A percentile compares a stretch with the other conserved stretches of the same genome.
Conservation (phyloP, 2,113 vertebrate genomes). For the Suricata suricatta region DNA sequence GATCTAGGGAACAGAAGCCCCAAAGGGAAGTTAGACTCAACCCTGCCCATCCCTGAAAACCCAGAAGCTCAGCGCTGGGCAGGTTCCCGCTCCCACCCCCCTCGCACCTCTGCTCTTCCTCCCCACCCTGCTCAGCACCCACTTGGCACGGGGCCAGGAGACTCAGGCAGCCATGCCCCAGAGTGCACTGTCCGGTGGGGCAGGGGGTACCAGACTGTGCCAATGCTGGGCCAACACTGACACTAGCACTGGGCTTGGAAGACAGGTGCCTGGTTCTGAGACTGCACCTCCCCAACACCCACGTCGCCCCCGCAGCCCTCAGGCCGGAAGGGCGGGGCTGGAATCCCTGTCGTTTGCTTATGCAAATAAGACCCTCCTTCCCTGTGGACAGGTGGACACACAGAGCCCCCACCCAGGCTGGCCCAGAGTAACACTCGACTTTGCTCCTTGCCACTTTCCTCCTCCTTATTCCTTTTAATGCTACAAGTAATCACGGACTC, state of each 20-base stretch:
- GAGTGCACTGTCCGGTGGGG: fast-evolving
- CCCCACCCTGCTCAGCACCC: fast-evolving
- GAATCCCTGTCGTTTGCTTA: neutral
- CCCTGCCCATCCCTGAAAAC: fast-evolving
- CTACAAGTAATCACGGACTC: neutral
- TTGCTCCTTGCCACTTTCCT: neutral
- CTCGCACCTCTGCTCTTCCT: fast-evolving
- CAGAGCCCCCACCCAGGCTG: fast-evolving
- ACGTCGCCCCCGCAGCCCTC: neutral
- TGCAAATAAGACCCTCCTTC: neutral
- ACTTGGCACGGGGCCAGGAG: fast-evolving
- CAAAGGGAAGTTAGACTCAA: neutral
- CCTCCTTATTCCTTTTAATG: neutral
- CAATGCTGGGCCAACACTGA: neutral
- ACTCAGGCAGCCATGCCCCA: neutral
- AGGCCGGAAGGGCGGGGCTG: neutral
- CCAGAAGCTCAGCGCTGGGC: neutral
- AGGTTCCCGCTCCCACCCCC: fast-evolving
- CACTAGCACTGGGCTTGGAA: neutral
- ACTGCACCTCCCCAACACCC: fast-evolving
- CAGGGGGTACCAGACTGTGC: slow-evolving; percentile 11
- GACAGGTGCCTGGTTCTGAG: fast-evolving
- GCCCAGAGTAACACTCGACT: fast-evolving
- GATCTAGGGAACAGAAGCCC: slow-evolving; percentile 86
- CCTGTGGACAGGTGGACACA: neutral